Base-by-base conservation (phyloP, 2,888 invertebrate genomes). In the Cheiracanthium punctorium region DNA sequence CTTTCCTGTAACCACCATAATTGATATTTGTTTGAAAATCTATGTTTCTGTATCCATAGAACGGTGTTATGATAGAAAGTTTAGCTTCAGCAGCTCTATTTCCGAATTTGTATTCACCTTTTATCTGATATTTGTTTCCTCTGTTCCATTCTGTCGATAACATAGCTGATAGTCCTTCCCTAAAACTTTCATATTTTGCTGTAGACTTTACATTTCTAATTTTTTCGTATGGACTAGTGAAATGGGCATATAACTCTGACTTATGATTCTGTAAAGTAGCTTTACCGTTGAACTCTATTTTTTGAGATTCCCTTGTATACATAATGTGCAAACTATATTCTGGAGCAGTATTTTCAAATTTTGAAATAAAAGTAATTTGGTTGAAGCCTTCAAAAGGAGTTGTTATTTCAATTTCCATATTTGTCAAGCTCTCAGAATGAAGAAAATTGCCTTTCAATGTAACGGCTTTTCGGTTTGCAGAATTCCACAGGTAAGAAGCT, bases 341-440 rank as follows among this genome's bases (percentile, higher is more conserved):
- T 0, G 32, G 37, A 0, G n/a, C 10, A 1, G 28, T 65, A 20
- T 30, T 69, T 58, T 67, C 71, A 12, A 65, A 75, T 12, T 70
- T 76, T 12, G 32, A 24, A 14, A n/a, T 29, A 1, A 81, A 67
- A 14, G 29, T 28, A 1, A 82, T 37, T 17, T 70, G 29, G 14
- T 87, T 67, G 29, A 64, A 74, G 14, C 71, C 52, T 4, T 64
- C 33, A 32, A 75, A 81, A 1, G 88, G 88, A 17, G 86, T 88
- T 69, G 33, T 64, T 24, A 88, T 29, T 12, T 28, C 65, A 14
- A 65, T 12, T n/a, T 79, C 79, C 29, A 69, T 7, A 8, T 48
- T 72, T 33, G 14, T 52, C 7, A 70, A 32, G 17, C 75, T 58
- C 20, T 58, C 37, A 10, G 80, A 67, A 10, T 37, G 14, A 12